Base-by-base conservation (phyloP, 2,888 invertebrate species). In the Ennomos erosarius region DNA sequence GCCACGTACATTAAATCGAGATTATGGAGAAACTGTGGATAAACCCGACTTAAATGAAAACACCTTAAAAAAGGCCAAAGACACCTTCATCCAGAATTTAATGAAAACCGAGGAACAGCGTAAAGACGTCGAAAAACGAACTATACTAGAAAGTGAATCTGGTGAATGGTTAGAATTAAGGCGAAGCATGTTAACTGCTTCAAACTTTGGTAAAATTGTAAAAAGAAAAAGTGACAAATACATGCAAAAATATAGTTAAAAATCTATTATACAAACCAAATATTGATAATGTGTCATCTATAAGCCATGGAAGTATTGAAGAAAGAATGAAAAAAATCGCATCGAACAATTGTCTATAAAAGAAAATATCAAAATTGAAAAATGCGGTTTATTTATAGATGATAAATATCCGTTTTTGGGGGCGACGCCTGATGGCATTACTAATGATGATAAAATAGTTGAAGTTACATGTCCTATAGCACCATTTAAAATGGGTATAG, bases 401-500 rank as follows among this genome's bases (percentile, higher is more conserved):
- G 43, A 48, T 38, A 42, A 50, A 42, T 3, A 16, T 16, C 16
- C 16, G 16, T 16, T 16, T 16, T 16, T 42, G 42, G 42, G 16
- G 5, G 42, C 16, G 12, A 42, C 42, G 16, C 64, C 65, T 16
- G 62, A 68, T 49, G 64, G 62, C 1, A 43, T 60, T 35, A 39
- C 12, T 10, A 16, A 16, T 16, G 37, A 9, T 46, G 37, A 47
- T 6, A 55, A 43, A 9, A 13, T 67, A 1, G 56, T 69, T 8
- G 64, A 69, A 60, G 36, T 69, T 0, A 69, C 65, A 54, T 66
- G 65, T 13, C 67, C 67, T 1, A 8, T 40, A 42, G 37, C 16
- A 8, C 47, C 47, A 5, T 47, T 47, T 38, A 47, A 47, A 37
- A 47, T 45, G 8, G 45, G 45, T 9, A 54, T 42, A 5, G 55